A percentile compares a stretch with the other conserved stretches of the same genome.
Evolutionary conservation across 2,797 vertebrate species (phyloP).

Genomic region (Tauraco hartlaubi): DNA sequence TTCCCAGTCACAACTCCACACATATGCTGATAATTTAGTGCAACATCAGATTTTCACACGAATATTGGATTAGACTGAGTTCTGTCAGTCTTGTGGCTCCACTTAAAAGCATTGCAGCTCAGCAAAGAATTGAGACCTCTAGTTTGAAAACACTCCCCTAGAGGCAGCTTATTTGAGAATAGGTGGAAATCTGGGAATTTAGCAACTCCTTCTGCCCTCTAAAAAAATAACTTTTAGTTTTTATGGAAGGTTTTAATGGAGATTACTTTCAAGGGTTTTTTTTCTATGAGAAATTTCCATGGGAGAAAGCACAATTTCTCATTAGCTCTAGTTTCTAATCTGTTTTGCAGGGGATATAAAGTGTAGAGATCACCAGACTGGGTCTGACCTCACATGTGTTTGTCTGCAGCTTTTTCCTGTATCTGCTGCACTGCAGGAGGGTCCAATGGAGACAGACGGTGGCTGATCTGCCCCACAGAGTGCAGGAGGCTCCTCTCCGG

Average conservation of each 20-base stretch:
- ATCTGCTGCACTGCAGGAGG: not conserved
- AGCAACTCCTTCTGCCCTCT: not conserved
- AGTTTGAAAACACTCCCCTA: not conserved
- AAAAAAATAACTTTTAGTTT: not conserved
- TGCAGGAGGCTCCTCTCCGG: not conserved
- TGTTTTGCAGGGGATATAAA: not conserved
- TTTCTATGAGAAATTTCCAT: not conserved
- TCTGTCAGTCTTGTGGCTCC: not conserved
- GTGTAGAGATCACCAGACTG: not conserved
- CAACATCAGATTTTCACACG: not conserved
- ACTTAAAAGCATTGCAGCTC: not conserved
- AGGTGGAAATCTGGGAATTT: not conserved
- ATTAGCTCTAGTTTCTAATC: not conserved
- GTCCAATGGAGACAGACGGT: fast-evolving
- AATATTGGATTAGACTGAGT: not conserved
- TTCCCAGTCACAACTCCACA: not conserved
- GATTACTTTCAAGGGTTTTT: not conserved
- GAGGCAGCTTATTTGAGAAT: not conserved
- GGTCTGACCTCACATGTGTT: not conserved
- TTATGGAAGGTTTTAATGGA: not conserved
- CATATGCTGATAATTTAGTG: not conserved
- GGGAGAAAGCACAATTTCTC: not conserved
- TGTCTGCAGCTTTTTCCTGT: fast-evolving
- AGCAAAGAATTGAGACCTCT: not conserved
- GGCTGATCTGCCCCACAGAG: fast-evolving